Evolutionary conservation across 1,140 invertebrate species (phyloP).

Genomic region (Berghia stephanieae): DNA sequence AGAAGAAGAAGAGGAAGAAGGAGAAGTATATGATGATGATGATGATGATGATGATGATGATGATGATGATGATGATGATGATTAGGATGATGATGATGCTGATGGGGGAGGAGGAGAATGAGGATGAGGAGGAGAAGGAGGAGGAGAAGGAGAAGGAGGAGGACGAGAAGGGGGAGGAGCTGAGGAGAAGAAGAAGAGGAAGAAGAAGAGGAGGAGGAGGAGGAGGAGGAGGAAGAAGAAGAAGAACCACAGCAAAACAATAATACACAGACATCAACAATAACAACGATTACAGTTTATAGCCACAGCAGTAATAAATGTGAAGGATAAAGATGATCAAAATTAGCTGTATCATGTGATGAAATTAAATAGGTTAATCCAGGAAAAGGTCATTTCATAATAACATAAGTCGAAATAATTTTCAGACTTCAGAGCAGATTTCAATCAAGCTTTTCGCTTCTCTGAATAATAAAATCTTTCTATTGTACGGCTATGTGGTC

Average conservation of each 20-base stretch:
- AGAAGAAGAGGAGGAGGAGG: not conserved
- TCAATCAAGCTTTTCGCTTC: too few species aligned
- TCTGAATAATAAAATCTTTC: too few species aligned
- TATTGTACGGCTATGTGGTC: too few species aligned
- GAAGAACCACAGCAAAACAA: not conserved
- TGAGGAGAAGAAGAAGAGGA: not conserved
- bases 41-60: constrained; percentile 22
- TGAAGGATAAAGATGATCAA: too few species aligned
- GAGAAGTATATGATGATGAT: not conserved
- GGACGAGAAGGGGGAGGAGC: not conserved
- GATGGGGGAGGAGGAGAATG: not conserved
- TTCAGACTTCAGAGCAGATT: too few species aligned
- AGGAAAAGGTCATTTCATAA: too few species aligned
- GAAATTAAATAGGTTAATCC: too few species aligned
- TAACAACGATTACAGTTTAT: too few species aligned
- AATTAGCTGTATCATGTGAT: too few species aligned
- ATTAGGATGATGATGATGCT: not conserved
- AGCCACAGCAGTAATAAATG: too few species aligned
- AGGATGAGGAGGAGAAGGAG: not conserved
- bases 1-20: not conserved
- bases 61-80: constrained; percentile 1
- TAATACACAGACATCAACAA: not conserved
- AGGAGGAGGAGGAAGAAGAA: not conserved
- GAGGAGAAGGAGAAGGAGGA: constrained; percentile 2
- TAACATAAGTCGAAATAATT: too few species aligned